Conservation (phyloP, 2,888 invertebrate species). For the Cylloceria caligata region DNA sequence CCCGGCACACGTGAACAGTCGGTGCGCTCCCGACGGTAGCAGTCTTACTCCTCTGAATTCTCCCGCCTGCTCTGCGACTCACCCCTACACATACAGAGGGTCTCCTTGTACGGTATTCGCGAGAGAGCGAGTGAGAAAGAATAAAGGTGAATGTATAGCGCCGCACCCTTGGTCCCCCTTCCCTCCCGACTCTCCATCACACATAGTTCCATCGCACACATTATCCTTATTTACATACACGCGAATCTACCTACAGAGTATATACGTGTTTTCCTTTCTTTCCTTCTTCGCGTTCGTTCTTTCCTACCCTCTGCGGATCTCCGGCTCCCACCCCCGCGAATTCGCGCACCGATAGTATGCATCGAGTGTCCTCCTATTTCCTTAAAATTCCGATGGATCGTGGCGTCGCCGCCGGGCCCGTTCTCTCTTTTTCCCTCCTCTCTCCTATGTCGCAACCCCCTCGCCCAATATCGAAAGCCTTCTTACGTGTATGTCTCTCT, state of each 20-base stretch:
- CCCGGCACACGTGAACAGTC: slow-evolving; percentile 66
- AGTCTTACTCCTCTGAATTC: slow-evolving; percentile 53
- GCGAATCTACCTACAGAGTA: slow-evolving; percentile 46
- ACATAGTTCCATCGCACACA: slow-evolving; percentile 65
- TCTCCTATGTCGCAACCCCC: slow-evolving; percentile 34
- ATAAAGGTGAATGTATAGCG: slow-evolving; percentile 36
- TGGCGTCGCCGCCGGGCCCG: slow-evolving; percentile 67
- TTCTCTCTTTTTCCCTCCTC: slow-evolving; percentile 25
- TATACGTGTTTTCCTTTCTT: slow-evolving; percentile 40
- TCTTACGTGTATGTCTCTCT: slow-evolving; percentile 55
- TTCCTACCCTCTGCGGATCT: slow-evolving; percentile 2
- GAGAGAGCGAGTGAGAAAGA: slow-evolving; percentile 33
- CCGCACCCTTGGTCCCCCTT: slow-evolving; percentile 38
- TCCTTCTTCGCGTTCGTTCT: slow-evolving; percentile 12
- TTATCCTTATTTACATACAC: slow-evolving; percentile 65
- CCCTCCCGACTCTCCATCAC: slow-evolving; percentile 35
- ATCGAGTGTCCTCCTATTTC: slow-evolving; percentile 81
- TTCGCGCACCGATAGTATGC: slow-evolving; percentile 76
- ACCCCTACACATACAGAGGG: slow-evolving; percentile 36
- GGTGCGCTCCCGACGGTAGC: slow-evolving; percentile 36
- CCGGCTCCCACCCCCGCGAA: slow-evolving; percentile 29
- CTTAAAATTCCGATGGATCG: slow-evolving; percentile 81
- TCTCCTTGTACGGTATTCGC: slow-evolving; percentile 4
- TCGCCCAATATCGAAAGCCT: slow-evolving; percentile 63
- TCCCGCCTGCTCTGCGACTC: slow-evolving; percentile 42